These are phyloP conservation scores for Microctenopoma lineatum DNA, from an alignment of 2,797 vertebrate genomes.

Conservation along the genomic window DNA sequence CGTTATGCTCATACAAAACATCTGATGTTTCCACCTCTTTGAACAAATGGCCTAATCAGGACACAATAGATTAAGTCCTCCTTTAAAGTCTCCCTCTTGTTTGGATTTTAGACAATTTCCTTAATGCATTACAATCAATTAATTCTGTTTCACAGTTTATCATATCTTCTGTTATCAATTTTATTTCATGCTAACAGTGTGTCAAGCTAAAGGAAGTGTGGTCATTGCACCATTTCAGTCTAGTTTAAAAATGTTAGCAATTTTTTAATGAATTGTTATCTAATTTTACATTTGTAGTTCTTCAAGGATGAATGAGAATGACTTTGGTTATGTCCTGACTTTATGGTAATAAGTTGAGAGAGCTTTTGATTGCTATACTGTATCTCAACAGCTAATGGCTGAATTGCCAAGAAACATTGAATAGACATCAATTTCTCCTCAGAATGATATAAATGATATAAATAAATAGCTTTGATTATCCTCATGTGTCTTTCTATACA, in stretches of 20 bases:
- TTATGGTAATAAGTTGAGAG: too few relatives aligned
- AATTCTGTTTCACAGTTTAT: background rate
- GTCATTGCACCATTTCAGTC: background rate
- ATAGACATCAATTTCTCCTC: background rate
- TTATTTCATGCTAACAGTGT: background rate
- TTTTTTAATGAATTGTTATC: too few relatives aligned
- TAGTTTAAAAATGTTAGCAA: background rate
- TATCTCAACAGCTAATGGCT: too few relatives aligned
- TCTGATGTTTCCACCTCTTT: conserved; percentile 27
- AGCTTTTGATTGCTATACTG: too few relatives aligned
- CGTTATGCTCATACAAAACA: conserved; percentile 21
- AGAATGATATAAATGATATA: background rate
- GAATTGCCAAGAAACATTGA: too few relatives aligned
- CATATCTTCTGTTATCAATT: background rate
- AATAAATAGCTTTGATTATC: background rate
- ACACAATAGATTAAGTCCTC: conserved; percentile 12
- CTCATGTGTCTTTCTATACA: too few relatives aligned
- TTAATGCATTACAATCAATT: background rate
- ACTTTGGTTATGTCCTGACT: too few relatives aligned
- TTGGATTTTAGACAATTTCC: background rate
- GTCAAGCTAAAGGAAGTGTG: background rate
- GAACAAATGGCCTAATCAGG: conserved; percentile 9
- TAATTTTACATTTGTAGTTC: too few relatives aligned
- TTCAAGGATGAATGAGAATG: too few relatives aligned
- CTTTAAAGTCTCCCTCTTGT: conserved; percentile 5